Percentiles rank a stretch among this genome's conserved stretches.
Evolutionary conservation across 2,113 vertebrate genomes (phyloP).

Genomic region (Dasyornis broadbenti): DNA sequence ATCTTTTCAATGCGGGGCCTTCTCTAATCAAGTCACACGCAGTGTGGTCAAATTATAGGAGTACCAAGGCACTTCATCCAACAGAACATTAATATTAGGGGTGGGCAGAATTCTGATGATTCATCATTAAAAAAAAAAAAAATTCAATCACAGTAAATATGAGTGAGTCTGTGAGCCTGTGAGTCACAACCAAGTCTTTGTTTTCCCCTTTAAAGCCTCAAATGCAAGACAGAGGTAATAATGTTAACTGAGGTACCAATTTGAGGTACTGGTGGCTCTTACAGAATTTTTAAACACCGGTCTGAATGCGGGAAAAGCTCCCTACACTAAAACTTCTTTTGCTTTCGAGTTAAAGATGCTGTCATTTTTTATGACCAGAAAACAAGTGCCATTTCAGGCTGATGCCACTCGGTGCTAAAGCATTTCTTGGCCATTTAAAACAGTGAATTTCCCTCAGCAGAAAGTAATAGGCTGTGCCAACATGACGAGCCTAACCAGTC

Average conservation of each 20-base stretch:
- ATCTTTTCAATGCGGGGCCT: not conserved
- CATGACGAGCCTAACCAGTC: not conserved
- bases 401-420: not conserved
- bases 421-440: fast-evolving
- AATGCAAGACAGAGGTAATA: not conserved
- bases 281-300: not conserved
- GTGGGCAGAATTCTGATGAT: not conserved
- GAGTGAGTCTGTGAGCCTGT: too few relatives aligned
- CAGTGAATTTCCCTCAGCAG: not conserved
- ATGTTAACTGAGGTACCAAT: not conserved
- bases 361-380: not conserved
- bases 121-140: not conserved
- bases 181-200: not conserved
- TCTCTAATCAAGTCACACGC: not conserved
- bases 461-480: not conserved
- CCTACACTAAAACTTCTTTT: not conserved
- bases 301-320: not conserved
- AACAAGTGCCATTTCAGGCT: not conserved
- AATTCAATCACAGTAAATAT: not conserved
- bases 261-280: not conserved
- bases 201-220: not conserved
- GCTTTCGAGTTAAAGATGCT: not conserved
- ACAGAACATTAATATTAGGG: not conserved
- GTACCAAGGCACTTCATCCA: not conserved
- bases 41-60: not conserved